Conservation (phyloP, 2,113 vertebrate species). For the Pygoscelis adeliae region DNA sequence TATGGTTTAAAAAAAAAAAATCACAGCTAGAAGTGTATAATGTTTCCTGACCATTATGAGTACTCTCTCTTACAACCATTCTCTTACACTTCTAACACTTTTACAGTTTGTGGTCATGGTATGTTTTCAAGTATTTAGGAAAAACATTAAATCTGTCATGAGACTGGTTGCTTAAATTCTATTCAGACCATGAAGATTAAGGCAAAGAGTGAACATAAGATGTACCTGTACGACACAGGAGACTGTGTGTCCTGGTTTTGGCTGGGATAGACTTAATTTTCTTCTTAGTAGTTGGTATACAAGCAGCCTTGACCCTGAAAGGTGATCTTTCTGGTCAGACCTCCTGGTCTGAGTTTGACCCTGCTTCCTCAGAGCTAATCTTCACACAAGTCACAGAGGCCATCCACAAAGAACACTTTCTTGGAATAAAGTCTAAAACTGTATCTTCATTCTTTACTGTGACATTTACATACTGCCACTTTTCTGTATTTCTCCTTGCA, state of each 20-base stretch:
- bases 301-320: background rate
- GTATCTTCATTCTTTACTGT: background rate
- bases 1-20: background rate
- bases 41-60: background rate
- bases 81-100: background rate
- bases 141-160: background rate
- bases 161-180: background rate
- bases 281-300: background rate
- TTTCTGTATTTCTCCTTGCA: background rate
- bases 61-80: background rate
- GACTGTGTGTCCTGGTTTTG: background rate
- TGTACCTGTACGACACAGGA: background rate
- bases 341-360: background rate
- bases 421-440: background rate
- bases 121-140: background rate
- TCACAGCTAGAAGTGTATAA: background rate
- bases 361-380: background rate
- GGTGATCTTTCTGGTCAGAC: background rate
- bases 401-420: background rate
- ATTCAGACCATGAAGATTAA: background rate
- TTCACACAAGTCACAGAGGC: background rate
- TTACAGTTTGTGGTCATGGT: background rate
- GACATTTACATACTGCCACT: background rate
- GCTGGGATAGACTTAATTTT: too few relatives aligned
- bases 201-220: background rate